These are phyloP conservation scores for Chorisops tibialis DNA, from an alignment of 2,888 invertebrate genomes.

Conservation along the genomic window DNA sequence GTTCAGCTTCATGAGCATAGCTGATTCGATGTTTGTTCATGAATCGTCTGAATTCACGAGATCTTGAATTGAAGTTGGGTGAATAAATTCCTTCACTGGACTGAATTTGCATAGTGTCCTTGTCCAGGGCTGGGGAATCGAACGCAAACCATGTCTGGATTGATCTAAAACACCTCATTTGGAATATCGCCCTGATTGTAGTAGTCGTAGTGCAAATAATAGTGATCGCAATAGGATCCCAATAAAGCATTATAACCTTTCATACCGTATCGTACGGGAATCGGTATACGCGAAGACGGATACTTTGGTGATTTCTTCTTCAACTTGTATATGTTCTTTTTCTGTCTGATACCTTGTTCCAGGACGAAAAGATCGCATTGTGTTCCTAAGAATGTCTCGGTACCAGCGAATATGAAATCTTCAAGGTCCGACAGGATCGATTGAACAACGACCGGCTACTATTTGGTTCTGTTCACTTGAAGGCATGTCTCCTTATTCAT, in stretches of 20 bases:
- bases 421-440: constrained; percentile 76
- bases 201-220: constrained; percentile 76
- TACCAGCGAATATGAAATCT: constrained; percentile 65
- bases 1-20: constrained; percentile 66
- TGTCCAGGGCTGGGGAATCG: constrained; percentile 86
- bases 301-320: constrained; percentile 67
- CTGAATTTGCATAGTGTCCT: constrained; percentile 79
- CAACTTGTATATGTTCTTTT: constrained; percentile 83
- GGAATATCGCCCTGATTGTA: constrained; percentile 66
- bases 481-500: constrained; percentile 77
- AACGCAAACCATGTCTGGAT: constrained; percentile 64
- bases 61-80: constrained; percentile 60
- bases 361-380: constrained; percentile 76
- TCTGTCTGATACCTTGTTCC: constrained; percentile 67
- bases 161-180: constrained; percentile 65
- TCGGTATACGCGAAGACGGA: constrained; percentile 55
- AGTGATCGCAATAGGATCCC: constrained; percentile 96
- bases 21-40: constrained; percentile 66
- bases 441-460: constrained; percentile 64
- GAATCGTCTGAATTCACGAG: constrained; percentile 78
- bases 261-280: constrained; percentile 88
- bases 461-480: constrained; percentile 72
- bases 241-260: constrained; percentile 84
- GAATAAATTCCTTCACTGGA: constrained; percentile 88
- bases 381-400: constrained; percentile 68